Conservation (phyloP, 2,888 invertebrate genomes). For the Cephalotes varians region DNA sequence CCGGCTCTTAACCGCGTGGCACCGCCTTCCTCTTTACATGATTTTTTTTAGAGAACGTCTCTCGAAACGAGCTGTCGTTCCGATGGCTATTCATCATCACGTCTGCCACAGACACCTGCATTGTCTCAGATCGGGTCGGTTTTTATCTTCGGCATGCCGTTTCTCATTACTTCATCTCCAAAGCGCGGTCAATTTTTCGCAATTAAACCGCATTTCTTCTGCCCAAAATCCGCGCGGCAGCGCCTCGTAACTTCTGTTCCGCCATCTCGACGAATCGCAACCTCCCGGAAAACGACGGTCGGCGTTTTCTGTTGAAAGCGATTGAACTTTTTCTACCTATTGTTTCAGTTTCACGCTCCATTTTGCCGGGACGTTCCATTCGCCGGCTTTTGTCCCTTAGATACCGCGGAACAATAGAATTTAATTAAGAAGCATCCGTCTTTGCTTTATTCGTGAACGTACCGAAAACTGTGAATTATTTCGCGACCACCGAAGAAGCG, state of each 20-base stretch:
- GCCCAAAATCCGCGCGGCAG: constrained; percentile 56
- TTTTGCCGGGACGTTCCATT: constrained; percentile 58
- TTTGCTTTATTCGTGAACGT: constrained; percentile 25
- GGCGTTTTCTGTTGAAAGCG: constrained; percentile 53
- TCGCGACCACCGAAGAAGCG: constrained; percentile 48
- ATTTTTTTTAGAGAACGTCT: constrained; percentile 73
- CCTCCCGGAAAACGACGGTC: constrained; percentile 36
- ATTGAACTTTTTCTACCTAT: constrained; percentile 78
- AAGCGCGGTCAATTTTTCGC: constrained; percentile 26
- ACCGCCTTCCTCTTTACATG: constrained; percentile 76
- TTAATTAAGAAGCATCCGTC: constrained; percentile 67
- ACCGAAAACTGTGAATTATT: constrained; percentile 17
- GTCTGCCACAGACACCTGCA: constrained; percentile 71
- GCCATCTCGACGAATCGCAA: constrained; percentile 64
- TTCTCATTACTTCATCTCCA: constrained; percentile 70
- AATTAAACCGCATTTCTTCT: constrained; percentile 68
- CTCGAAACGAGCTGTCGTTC: constrained; percentile 55
- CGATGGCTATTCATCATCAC: constrained; percentile 64
- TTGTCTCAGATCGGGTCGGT: constrained; percentile 74
- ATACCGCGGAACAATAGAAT: constrained; percentile 76
- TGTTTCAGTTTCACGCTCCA: constrained; percentile 81
- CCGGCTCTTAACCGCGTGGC: constrained; percentile 69
- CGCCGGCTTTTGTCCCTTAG: constrained; percentile 69
- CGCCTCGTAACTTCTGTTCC: constrained; percentile 64
- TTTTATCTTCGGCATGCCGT: constrained; percentile 34